Base-by-base conservation (phyloP, 2,113 vertebrate genomes). In the Dromiciops gliroides region DNA sequence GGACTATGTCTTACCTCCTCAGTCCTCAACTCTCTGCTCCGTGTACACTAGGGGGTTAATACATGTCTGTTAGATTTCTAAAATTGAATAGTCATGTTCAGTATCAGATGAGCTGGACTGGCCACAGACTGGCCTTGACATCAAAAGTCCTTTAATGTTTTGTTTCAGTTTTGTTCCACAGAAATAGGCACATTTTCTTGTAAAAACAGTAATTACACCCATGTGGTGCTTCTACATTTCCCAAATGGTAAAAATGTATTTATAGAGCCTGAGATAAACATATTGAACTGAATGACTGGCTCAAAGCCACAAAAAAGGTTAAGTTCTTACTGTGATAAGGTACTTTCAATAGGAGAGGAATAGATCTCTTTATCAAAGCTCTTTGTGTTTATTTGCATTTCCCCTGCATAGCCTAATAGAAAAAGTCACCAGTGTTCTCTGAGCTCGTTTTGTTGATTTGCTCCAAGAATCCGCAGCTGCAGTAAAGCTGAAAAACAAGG, bases 241-340 rank as follows among this genome's bases (percentile, higher is more conserved):
- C n/a, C 67, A 83, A 83, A 83, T 83, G 67, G 67, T 83, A 83
- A 83, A 83, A 83, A 83, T 83, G n/a, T 83, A 83, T 83, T 83
- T 83, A 83, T 83, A 83, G 67, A 44, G 37, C n/a, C 67, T 22
- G n/a, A 83, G 67, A 83, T 83, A 83, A 83, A 83, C 37, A 83
- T 83, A 44, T 44, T 23, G 37, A 83, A 83, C n/a, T 23, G 67
- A 83, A 83, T 83, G 67, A 44, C 19, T 83, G 67, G 67, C 67
- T 83, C 67, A 44, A 83, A 83, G 37, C 37, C 67, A 83, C 67
- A 44, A 44, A 44, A 56, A 83, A 83, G 67, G 67, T 83, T n/a
- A 83, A 83, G 67, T 83, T 44, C n/a, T 83, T 83, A 44, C 67
- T 83, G 67, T 83, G 67, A 83, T 44, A 83, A 83, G 19, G 67